Conservation (phyloP, 2,888 invertebrate genomes). For the Vesta saturnalis region DNA sequence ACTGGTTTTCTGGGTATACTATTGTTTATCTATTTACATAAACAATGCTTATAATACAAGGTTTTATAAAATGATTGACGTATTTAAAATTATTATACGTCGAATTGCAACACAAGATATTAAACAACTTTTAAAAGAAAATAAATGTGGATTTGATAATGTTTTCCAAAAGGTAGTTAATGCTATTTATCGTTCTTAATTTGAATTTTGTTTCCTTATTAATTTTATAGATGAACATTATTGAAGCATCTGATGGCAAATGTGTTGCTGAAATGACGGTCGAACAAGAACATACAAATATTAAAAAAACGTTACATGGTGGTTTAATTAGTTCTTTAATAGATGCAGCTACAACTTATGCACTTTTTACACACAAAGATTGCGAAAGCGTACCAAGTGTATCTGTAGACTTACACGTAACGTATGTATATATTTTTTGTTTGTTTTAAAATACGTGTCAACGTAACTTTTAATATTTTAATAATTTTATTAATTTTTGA, state of each 20-base stretch:
- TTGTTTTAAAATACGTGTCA: no score
- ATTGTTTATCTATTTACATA: no score
- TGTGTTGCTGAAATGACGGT: conserved; percentile 82
- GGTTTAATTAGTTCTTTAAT: conserved; percentile 85
- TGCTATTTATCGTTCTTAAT: not conserved
- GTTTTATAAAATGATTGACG: no score
- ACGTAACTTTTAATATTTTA: no score
- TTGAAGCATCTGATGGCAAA: conserved; percentile 73
- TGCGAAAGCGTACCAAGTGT: conserved; percentile 70
- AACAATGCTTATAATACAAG: no score
- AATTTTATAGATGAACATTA: conserved; percentile 49
- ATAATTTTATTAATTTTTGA: not conserved
- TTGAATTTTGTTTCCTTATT: not conserved
- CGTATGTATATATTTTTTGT: conserved; percentile 65
- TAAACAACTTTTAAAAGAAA: not conserved
- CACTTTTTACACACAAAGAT: conserved; percentile 74
- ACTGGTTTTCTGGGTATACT: no score
- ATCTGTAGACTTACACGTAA: conserved; percentile 83
- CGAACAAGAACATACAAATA: conserved; percentile 78
- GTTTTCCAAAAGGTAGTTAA: not conserved
- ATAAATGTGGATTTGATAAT: conserved; percentile 6
- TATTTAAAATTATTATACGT: not conserved
- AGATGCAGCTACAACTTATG: conserved; percentile 81
- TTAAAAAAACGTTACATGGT: conserved; percentile 81
- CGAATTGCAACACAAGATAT: not conserved